These are phyloP conservation scores for Euthynnus affinis DNA, from an alignment of 2,797 vertebrate species.

Conservation along the genomic window DNA sequence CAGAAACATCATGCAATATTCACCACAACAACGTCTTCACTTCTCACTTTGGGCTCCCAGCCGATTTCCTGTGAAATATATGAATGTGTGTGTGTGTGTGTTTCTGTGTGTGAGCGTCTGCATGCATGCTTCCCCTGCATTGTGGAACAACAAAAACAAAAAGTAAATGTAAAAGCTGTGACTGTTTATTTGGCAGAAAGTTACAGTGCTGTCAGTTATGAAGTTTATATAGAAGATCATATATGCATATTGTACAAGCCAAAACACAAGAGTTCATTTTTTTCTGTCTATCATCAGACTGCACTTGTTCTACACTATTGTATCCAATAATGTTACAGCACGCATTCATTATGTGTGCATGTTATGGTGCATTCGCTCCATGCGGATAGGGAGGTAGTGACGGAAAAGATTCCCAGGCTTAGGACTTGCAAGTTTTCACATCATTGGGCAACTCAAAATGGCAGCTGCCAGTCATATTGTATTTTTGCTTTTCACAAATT, in stretches of 20 bases:
- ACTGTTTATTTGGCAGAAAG: conserved; percentile 36
- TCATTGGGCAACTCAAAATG: background rate
- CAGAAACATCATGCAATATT: conserved; percentile 77
- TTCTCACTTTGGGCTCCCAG: conserved; percentile 65
- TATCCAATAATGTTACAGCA: conserved; percentile 16
- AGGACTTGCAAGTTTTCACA: conserved; percentile 1
- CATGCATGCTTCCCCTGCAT: conserved; percentile 11
- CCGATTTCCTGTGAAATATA: conserved; percentile 55
- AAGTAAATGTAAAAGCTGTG: conserved; percentile 27
- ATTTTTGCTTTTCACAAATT: background rate
- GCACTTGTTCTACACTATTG: background rate
- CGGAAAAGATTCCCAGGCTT: background rate
- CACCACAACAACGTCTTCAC: conserved; percentile 65
- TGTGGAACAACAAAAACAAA: conserved; percentile 41
- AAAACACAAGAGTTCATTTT: background rate
- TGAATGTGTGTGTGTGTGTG: conserved; percentile 2
- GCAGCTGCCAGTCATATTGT: conserved; percentile 8
- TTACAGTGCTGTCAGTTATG: background rate
- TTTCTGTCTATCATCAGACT: background rate
- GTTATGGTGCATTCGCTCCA: conserved; percentile 18
- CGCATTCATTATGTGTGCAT: conserved; percentile 35
- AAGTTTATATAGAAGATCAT: conserved; percentile 5
- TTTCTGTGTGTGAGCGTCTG: background rate
- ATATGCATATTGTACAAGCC: conserved; percentile 9
- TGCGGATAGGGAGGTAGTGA: conserved; percentile 6